A percentile compares a stretch with the other conserved stretches of the same genome.
phyloP scores from a whole-genome alignment of 2,113 vertebrate species.

The Dermatemys mawii region DNA sequence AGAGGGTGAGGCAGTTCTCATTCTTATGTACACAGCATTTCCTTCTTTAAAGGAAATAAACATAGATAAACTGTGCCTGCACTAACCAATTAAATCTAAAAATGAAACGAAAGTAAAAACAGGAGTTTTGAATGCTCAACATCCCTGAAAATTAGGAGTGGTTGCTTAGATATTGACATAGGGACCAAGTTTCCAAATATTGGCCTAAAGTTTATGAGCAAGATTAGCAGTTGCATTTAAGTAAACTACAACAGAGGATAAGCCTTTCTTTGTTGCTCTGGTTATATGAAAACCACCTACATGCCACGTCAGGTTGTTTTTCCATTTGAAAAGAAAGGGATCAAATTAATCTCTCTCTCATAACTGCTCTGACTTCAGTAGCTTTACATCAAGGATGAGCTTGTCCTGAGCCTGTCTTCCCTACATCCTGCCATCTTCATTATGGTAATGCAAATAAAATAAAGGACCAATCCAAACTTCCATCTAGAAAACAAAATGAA shows the following conservation, averaged over 20 bases:
- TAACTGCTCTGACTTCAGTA: background rate
- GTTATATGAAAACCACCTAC: slow-evolving; percentile 26
- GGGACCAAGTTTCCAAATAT: background rate
- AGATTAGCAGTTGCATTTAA: background rate
- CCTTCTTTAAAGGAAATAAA: background rate
- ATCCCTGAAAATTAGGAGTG: background rate
- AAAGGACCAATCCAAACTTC: slow-evolving; percentile 10
- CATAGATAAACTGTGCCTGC: background rate
- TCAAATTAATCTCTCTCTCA: background rate
- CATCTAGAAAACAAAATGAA: background rate
- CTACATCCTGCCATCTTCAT: background rate
- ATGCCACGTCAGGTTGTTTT: background rate
- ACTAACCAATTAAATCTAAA: background rate
- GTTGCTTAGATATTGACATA: background rate
- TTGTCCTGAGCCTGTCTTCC: background rate
- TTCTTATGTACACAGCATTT: fast-evolving
- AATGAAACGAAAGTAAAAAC: background rate
- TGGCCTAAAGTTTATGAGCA: background rate
- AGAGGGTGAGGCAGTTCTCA: background rate
- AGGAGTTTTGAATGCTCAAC: background rate
- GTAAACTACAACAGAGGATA: background rate
- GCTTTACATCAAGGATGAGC: background rate
- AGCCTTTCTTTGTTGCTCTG: slow-evolving; percentile 19
- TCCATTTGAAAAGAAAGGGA: background rate
- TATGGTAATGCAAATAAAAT: slow-evolving; percentile 15